phyloP scores from a whole-genome alignment of 2,888 invertebrate genomes.

The Aproaerema taeniolella region DNA sequence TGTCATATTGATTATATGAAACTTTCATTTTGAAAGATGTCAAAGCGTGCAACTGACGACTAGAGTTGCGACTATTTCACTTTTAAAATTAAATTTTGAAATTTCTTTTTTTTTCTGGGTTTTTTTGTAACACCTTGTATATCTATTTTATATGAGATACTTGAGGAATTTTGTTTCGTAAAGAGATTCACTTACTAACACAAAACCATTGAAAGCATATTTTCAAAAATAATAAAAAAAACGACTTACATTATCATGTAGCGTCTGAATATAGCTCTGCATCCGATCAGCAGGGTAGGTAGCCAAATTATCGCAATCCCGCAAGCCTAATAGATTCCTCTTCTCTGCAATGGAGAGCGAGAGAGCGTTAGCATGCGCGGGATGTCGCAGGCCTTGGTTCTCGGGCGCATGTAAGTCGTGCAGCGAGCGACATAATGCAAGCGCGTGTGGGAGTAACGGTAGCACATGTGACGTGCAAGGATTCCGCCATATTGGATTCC shows the following conservation, averaged over 20 bases:
- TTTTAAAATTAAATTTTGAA: too few relatives aligned
- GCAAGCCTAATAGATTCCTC: slow-evolving; percentile 83
- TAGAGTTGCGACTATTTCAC: too few relatives aligned
- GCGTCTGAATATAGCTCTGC: slow-evolving; percentile 87
- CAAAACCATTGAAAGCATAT: too few relatives aligned
- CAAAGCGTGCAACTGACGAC: too few relatives aligned
- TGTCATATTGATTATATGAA: too few relatives aligned
- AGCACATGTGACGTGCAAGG: slow-evolving; percentile 91
- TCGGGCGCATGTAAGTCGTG: slow-evolving; percentile 88
- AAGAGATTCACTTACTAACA: too few relatives aligned
- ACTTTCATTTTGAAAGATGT: too few relatives aligned
- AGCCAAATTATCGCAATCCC: slow-evolving; percentile 65
- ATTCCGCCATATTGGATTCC: slow-evolving; percentile 90
- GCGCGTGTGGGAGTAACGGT: slow-evolving; percentile 87
- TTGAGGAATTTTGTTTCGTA: too few relatives aligned
- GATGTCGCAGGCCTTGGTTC: slow-evolving; percentile 79
- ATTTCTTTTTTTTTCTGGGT: too few relatives aligned
- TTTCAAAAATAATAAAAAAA: too few relatives aligned
- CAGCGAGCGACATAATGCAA: slow-evolving; percentile 86
- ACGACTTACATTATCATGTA: slow-evolving; percentile 80
- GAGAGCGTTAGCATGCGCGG: slow-evolving; percentile 83
- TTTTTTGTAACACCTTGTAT: too few relatives aligned
- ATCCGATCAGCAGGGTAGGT: slow-evolving; percentile 86
- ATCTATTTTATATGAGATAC: too few relatives aligned
- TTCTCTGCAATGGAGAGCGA: slow-evolving; percentile 86